These are phyloP conservation scores for Chascanopsetta lugubris DNA, from an alignment of 2,113 vertebrate genomes.

Conservation along the genomic window DNA sequence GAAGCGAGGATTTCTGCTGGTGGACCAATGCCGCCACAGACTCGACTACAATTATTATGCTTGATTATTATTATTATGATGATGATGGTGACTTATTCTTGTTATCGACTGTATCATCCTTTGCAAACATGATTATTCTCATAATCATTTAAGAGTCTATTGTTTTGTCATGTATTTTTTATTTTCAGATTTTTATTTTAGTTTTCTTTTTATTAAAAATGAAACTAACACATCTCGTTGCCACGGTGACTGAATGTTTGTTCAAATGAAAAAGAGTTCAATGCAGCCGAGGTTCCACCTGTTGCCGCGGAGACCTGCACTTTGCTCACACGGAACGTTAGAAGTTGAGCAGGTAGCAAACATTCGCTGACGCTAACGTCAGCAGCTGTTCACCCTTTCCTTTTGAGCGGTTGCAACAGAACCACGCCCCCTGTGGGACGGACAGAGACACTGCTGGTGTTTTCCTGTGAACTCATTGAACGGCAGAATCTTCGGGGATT, in stretches of 20 bases:
- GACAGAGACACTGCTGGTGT: no score
- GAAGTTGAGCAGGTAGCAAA: no score
- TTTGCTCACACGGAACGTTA: no score
- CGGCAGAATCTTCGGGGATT: no score
- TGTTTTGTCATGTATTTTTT: constrained; percentile 76
- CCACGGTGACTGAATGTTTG: neutral
- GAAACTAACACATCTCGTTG: constrained; percentile 54
- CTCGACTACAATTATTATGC: constrained; percentile 53
- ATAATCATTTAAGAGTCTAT: constrained; percentile 75
- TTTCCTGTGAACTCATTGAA: no score
- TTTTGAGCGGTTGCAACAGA: no score
- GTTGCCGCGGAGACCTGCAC: no score
- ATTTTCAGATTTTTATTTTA: constrained; percentile 79
- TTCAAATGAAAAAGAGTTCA: no score
- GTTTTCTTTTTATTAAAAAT: constrained; percentile 80
- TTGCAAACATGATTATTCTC: constrained; percentile 74
- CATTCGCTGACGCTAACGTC: no score
- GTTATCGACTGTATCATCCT: constrained; percentile 72
- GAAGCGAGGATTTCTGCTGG: constrained; percentile 53
- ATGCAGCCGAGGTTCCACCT: no score
- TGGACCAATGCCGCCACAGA: constrained; percentile 34
- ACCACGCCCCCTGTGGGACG: no score
- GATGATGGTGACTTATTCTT: constrained; percentile 54
- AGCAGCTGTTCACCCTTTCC: no score
- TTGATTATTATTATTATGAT: constrained; percentile 56